Percentiles rank a stretch among this genome's conserved stretches.
Conservation (phyloP, 2,113 vertebrate genomes). For the Garra rufa region DNA sequence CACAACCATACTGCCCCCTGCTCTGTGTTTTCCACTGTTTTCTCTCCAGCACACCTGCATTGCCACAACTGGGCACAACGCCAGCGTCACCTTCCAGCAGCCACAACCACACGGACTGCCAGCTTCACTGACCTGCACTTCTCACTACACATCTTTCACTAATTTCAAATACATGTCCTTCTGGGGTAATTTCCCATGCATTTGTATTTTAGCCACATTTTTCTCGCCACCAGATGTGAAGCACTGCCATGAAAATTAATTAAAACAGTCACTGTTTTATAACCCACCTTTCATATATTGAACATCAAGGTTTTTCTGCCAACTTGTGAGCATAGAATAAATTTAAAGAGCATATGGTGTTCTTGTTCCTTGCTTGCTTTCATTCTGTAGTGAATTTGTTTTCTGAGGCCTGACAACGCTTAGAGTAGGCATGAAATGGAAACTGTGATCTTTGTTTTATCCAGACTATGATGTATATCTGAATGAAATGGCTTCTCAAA, state of each 20-base stretch:
- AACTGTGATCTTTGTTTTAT: neutral
- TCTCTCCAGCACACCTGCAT: slow-evolving; percentile 21
- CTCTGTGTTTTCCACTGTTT: slow-evolving; percentile 1
- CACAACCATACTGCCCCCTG: neutral
- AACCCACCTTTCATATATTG: neutral
- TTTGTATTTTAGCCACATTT: neutral
- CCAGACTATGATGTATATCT: neutral
- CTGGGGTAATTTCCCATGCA: neutral
- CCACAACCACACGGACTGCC: neutral
- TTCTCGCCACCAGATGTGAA: neutral
- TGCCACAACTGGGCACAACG: neutral
- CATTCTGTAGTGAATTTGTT: neutral
- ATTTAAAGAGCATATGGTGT: neutral
- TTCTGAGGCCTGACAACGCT: neutral
- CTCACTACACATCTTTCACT: slow-evolving; percentile 6
- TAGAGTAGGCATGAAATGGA: neutral
- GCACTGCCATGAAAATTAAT: neutral
- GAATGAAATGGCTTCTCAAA: no score
- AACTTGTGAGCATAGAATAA: neutral
- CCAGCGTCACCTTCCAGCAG: neutral
- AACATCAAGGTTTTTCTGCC: neutral
- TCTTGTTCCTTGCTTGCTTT: neutral
- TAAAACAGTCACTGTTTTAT: neutral
- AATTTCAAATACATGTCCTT: neutral
- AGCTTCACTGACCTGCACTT: neutral